Conservation (phyloP, 2,797 vertebrate species). For the Labeo calbasu region DNA sequence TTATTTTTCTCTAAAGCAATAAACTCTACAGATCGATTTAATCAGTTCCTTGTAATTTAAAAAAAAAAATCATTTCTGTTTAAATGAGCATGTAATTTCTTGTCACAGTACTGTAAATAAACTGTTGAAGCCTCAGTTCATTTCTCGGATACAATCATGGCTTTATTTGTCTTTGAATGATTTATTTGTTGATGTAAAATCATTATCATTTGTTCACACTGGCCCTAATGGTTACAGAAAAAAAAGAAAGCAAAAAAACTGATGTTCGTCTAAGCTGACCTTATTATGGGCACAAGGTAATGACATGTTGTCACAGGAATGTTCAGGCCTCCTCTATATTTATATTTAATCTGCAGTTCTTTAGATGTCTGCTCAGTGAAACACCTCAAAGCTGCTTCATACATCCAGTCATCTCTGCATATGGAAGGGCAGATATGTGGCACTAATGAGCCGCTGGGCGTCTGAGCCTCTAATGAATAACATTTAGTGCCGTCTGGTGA, state of each 20-base stretch:
- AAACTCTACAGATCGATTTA: neutral
- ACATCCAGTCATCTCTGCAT: slow-evolving; percentile 2
- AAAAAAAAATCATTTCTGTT: neutral
- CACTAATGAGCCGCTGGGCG: slow-evolving; percentile 21
- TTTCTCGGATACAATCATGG: neutral
- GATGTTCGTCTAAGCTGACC: neutral
- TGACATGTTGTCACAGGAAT: slow-evolving; percentile 5
- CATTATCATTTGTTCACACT: neutral
- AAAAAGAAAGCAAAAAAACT: neutral
- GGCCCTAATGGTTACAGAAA: too few relatives aligned
- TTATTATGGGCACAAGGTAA: slow-evolving; percentile 1
- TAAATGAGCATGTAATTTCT: neutral
- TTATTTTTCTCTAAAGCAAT: neutral
- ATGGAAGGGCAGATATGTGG: neutral
- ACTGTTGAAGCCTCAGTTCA: neutral
- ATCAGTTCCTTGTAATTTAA: neutral
- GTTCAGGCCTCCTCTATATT: slow-evolving; percentile 8
- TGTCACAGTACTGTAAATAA: neutral
- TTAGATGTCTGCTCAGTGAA: slow-evolving; percentile 1
- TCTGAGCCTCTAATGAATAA: slow-evolving; percentile 1
- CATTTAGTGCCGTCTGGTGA: neutral
- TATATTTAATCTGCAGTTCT: slow-evolving; percentile 19
- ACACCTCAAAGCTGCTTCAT: slow-evolving; percentile 17
- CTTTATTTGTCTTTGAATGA: neutral
- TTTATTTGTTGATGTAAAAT: too few relatives aligned